Evolutionary conservation across 2,797 vertebrate genomes (phyloP).

Genomic region (Champsocephalus esox): DNA sequence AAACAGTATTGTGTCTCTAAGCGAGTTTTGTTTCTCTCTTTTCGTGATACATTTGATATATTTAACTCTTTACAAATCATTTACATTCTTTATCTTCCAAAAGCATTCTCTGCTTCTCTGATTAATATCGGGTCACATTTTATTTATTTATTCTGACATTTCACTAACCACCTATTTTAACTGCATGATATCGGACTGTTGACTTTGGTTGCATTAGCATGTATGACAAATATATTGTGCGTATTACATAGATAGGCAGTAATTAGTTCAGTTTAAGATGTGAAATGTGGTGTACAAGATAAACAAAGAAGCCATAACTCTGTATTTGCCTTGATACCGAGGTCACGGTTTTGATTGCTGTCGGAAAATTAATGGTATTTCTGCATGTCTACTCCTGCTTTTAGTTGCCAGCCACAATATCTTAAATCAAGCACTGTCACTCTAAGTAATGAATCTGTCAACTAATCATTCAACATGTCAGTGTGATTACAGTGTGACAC

Average conservation of each 20-base stretch:
- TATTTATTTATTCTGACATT: no score
- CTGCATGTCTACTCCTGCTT: conserved; percentile 46
- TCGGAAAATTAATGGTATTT: conserved; percentile 55
- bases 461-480: conserved; percentile 69
- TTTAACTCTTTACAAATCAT: not conserved
- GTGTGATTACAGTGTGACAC: conserved; percentile 54
- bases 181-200: not conserved
- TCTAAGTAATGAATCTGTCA: conserved; percentile 78
- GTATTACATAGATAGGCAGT: conserved; percentile 36
- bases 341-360: conserved; percentile 63
- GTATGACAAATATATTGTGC: not conserved
- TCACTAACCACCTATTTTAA: not conserved
- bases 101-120: no score
- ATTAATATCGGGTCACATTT: no score
- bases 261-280: conserved; percentile 47
- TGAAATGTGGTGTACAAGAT: conserved; percentile 1
- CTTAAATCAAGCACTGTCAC: conserved; percentile 76
- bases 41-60: not conserved
- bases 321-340: conserved; percentile 33
- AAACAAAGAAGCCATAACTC: conserved; percentile 40
- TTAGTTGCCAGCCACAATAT: conserved; percentile 61
- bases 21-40: not conserved
- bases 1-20: not conserved
- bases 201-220: not conserved
- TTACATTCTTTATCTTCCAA: no score